phyloP scores from a whole-genome alignment of 2,797 vertebrate species.

The Acipenser oxyrinchus region DNA sequence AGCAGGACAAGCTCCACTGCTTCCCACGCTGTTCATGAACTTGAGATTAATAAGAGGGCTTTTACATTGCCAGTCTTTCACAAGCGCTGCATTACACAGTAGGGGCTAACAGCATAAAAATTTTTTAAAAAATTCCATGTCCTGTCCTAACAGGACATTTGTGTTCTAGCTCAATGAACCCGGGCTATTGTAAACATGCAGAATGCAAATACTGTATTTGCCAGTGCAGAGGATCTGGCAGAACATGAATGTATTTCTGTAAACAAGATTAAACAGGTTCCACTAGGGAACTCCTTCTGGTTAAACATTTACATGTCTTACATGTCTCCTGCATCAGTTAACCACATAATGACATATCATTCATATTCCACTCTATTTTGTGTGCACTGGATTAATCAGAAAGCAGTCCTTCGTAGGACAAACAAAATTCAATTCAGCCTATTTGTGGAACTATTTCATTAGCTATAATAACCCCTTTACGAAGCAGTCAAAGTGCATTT shows the following conservation, averaged over 20 bases:
- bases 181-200: constrained; percentile 16
- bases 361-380: background rate
- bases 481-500: too few species aligned
- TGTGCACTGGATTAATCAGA: too few species aligned
- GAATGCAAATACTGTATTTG: constrained; percentile 46
- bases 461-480: too few species aligned
- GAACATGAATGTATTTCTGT: constrained; percentile 15
- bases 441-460: too few species aligned
- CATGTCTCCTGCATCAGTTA: background rate
- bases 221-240: constrained; percentile 26
- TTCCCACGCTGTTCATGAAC: too few species aligned
- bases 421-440: too few species aligned
- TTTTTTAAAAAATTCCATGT: background rate
- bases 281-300: constrained; percentile 62
- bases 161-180: constrained; percentile 2
- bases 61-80: constrained; percentile 2
- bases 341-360: background rate
- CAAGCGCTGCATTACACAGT: background rate
- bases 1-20: too few species aligned
- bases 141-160: background rate
- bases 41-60: too few species aligned
- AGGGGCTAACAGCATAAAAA: too few species aligned
- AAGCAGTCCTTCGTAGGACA: too few species aligned
- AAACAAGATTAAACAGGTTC: constrained; percentile 39
- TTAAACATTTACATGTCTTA: constrained; percentile 42